These are phyloP conservation scores for Spinibarbus caldwelli DNA, from an alignment of 2,797 vertebrate genomes.

Conservation along the genomic window DNA sequence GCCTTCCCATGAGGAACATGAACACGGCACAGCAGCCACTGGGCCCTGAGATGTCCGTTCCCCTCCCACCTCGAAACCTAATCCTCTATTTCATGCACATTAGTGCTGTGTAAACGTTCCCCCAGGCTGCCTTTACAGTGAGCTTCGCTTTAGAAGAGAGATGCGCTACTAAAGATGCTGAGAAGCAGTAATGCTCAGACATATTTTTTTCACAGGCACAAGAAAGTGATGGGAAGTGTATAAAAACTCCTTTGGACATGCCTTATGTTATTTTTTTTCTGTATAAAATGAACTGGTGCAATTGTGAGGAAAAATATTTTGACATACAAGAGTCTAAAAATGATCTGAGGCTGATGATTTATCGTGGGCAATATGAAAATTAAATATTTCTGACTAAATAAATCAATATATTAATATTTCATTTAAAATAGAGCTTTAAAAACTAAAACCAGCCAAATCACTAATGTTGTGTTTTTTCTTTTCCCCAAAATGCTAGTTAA, in stretches of 20 bases:
- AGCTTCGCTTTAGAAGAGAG: conserved; percentile 23
- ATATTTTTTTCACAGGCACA: conserved; percentile 51
- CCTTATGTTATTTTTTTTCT: not conserved
- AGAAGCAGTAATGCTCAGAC: conserved; percentile 38
- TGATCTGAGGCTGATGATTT: not conserved
- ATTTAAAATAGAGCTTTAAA: not conserved
- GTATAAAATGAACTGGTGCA: not conserved
- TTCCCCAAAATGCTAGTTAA: not conserved
- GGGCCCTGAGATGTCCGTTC: conserved; percentile 56
- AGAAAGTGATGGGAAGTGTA: not conserved
- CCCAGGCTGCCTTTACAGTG: conserved; percentile 50
- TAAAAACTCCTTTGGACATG: not conserved
- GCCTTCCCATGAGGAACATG: conserved; percentile 59
- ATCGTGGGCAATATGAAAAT: not conserved
- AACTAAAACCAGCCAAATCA: not conserved
- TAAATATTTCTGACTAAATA: not conserved
- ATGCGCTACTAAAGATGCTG: conserved; percentile 60
- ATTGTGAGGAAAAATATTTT: not conserved
- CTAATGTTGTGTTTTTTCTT: not conserved
- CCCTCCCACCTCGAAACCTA: conserved; percentile 56
- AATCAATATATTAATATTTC: not conserved
- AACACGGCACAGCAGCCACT: conserved; percentile 54
- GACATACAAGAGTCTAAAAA: not conserved
- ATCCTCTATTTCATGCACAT: conserved; percentile 65
- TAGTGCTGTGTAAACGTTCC: conserved; percentile 63